phyloP scores from a whole-genome alignment of 2,888 invertebrate genomes.

The Oconnorella tubifera region DNA sequence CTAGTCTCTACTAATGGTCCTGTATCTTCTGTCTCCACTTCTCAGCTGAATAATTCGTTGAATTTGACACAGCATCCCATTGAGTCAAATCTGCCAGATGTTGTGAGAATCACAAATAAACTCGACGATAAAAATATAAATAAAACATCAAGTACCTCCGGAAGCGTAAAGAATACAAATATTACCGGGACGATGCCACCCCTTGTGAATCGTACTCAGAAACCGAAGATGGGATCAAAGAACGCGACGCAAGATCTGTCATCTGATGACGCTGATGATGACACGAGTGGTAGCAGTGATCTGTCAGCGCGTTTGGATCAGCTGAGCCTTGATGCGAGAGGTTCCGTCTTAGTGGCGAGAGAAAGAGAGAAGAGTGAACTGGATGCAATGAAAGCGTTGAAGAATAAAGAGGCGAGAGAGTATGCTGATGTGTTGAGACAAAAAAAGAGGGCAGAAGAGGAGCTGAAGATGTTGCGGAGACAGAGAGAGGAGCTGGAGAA shows the following conservation, averaged over 20 bases:
- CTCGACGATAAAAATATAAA: too few relatives aligned
- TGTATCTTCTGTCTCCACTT: neutral
- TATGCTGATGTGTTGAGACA: conserved; percentile 47
- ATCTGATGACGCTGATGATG: conserved; percentile 55
- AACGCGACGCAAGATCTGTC: conserved; percentile 1
- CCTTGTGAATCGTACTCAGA: neutral
- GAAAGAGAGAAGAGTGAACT: neutral
- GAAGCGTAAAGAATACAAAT: neutral
- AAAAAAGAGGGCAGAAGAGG: conserved; percentile 42
- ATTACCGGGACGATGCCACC: neutral
- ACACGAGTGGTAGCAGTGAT: conserved; percentile 14
- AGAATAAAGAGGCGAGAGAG: conserved; percentile 40
- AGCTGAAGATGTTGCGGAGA: conserved; percentile 26
- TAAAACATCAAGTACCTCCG: neutral
- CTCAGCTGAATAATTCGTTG: neutral
- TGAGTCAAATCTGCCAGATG: neutral
- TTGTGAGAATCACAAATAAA: neutral
- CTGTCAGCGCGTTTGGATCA: too few relatives aligned
- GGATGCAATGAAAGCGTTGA: conserved; percentile 22
- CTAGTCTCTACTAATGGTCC: neutral
- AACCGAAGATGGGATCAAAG: neutral
- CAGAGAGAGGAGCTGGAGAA: conserved; percentile 28
- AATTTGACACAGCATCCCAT: neutral
- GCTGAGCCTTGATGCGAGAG: too few relatives aligned
- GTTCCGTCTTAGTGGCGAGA: neutral